A percentile compares a stretch with the other conserved stretches of the same genome.
Conservation (phyloP, 2,888 invertebrate genomes). For the Siphonodentalium dalli region DNA sequence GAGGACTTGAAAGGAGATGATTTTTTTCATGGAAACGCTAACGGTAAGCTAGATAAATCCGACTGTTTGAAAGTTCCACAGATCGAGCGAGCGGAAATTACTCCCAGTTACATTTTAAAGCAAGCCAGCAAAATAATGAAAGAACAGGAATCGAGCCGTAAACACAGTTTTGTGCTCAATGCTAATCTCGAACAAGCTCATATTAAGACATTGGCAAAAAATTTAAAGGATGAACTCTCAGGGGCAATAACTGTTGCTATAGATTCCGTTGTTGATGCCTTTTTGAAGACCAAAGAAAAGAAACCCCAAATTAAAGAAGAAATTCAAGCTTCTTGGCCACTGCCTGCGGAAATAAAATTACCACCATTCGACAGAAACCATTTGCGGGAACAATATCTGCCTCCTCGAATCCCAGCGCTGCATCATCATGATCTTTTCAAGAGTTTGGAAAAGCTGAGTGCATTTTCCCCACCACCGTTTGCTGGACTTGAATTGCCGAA, state of each 20-base stretch:
- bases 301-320: conserved; percentile 10
- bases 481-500: conserved; percentile 37
- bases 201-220: conserved; percentile 85
- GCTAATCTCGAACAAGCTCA: conserved; percentile 67
- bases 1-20: background rate
- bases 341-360: too few species aligned
- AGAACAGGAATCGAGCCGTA: conserved; percentile 74
- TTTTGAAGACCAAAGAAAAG: conserved; percentile 30
- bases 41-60: background rate
- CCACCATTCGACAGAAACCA: too few species aligned
- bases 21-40: background rate
- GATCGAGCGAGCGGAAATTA: too few species aligned
- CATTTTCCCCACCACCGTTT: conserved; percentile 45
- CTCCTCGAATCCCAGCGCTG: too few species aligned
- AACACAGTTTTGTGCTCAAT: conserved; percentile 1
- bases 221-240: conserved; percentile 87
- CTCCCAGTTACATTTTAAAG: conserved; percentile 77
- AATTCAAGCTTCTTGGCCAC: conserved; percentile 16
- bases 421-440: conserved; percentile 2
- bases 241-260: conserved; percentile 83
- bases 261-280: conserved; percentile 86
- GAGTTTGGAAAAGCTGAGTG: conserved; percentile 41
- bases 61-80: background rate
- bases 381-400: too few species aligned
- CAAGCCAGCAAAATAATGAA: conserved; percentile 80